Evolutionary conservation across 2,888 invertebrate genomes (phyloP).

Genomic region (Napeogenes inachia): DNA sequence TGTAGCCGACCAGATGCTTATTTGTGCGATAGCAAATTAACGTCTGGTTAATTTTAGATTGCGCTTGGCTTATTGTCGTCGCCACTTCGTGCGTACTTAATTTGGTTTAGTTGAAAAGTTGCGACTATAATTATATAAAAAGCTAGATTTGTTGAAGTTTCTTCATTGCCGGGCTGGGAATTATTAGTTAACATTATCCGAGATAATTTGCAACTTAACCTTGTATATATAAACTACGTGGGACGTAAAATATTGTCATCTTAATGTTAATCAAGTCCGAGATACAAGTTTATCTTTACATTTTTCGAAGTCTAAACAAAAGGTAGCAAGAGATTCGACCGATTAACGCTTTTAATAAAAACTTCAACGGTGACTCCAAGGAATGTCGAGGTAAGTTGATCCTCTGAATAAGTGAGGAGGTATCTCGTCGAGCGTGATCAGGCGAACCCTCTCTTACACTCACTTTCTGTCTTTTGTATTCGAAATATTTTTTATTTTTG

Average conservation of each 20-base stretch:
- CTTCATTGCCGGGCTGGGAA: too few species aligned
- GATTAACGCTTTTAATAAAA: conserved; percentile 50
- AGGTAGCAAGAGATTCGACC: conserved; percentile 29
- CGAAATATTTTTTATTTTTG: conserved; percentile 4
- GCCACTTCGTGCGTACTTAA: conserved; percentile 69
- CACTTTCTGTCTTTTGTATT: conserved; percentile 38
- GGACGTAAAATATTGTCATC: too few species aligned
- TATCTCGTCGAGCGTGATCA: conserved; percentile 57
- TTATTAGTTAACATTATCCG: too few species aligned
- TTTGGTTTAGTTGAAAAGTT: conserved; percentile 59
- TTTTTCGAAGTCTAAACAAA: conserved; percentile 29
- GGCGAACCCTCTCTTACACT: conserved; percentile 64
- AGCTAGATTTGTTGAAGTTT: neutral
- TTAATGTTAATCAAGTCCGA: too few species aligned
- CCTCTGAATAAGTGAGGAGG: conserved; percentile 58
- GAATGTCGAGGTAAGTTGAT: conserved; percentile 66
- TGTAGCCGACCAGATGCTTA: conserved; percentile 67
- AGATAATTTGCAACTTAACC: too few species aligned
- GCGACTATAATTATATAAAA: conserved; percentile 17
- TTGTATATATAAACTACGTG: too few species aligned
- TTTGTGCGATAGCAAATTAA: conserved; percentile 57
- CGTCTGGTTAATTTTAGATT: conserved; percentile 41
- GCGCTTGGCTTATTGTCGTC: conserved; percentile 61
- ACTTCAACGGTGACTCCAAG: conserved; percentile 45
- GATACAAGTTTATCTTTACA: conserved; percentile 21